Evolutionary conservation across 2,113 vertebrate genomes (phyloP).

Genomic region (Ranitomeya variabilis): DNA sequence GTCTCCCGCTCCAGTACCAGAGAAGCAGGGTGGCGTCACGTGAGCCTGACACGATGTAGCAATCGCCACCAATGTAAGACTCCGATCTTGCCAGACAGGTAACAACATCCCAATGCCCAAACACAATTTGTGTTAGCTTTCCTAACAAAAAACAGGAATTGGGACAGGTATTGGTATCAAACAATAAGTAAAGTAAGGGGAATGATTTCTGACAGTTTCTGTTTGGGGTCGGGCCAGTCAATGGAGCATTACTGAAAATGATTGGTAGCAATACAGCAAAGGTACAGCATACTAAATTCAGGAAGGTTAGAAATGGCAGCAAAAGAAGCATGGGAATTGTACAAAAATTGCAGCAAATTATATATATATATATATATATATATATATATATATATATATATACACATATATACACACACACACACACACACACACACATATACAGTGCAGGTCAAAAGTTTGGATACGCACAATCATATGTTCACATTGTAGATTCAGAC

Average conservation of each 20-base stretch:
- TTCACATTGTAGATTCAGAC: too few species aligned
- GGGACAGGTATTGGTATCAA: neutral
- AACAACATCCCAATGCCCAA: constrained; percentile 98
- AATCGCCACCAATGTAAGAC: constrained; percentile 97
- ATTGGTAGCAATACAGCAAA: neutral
- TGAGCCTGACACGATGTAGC: constrained; percentile 97
- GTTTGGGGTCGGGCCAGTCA: neutral
- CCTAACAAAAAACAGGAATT: constrained; percentile 70
- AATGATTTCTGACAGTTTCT: too few species aligned
- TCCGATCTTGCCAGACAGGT: constrained; percentile 95
- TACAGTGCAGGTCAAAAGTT: too few species aligned
- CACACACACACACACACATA: too few species aligned
- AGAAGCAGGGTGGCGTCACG: constrained; percentile 93
- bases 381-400: too few species aligned
- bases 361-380: too few species aligned
- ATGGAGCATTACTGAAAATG: neutral
- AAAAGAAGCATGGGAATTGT: neutral
- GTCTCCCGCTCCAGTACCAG: constrained; percentile 98
- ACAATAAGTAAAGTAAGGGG: neutral
- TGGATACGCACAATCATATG: too few species aligned
- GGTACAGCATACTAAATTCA: neutral
- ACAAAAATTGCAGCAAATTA: too few species aligned
- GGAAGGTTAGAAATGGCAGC: neutral
- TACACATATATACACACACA: too few species aligned
- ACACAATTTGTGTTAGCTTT: constrained; percentile 96